Base-by-base conservation (phyloP, 2,888 invertebrate genomes). In the Amphipoea oculea region DNA sequence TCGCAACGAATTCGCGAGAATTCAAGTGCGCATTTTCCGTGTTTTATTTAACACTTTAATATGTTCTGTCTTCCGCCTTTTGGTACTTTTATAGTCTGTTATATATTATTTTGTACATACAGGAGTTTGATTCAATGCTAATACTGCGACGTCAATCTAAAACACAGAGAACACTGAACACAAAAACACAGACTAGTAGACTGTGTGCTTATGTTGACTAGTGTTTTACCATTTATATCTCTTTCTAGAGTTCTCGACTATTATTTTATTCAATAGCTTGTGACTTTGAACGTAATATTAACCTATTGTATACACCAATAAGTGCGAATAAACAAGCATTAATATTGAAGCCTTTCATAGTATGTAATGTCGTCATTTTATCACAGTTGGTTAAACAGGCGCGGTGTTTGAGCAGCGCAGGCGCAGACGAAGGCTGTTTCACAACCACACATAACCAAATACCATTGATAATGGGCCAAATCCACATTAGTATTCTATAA, bases 381-480 rank as follows among this genome's bases (percentile, higher is more conserved):
- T 79, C 77, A 79, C 88, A 88, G 88, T 89, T 88, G 87, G 79
- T 68, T 72, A 89, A 87, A 88, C 80, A 88, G 78, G 69, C 85
- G 78, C 78, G 51, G 45, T 85, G 81, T 86, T 82, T 87, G 85
- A 76, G 66, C 73, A 65, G 76, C 88, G 87, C 83, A 76, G 77
- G 76, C 82, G 81, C 85, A 85, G 77, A 82, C 86, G 85, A 86
- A 87, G 86, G 87, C 80, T 87, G 86, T 89, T 86, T 85, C 86
- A 84, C 77, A 90, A 86, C 79, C 71, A 74, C 73, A 84, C 73
- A 76, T 79, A 86, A 81, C 83, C 82, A 81, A 78, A 81, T 82
- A 81, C 76, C 73, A 83, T 69, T 80, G 72, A 79, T 84, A 81
- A 78, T 77, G 42, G 45, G 70, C 72, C 63, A 51, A 76, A 29